A percentile compares a stretch with the other conserved stretches of the same genome.
Evolutionary conservation across 2,888 invertebrate species (phyloP).

Genomic region (Herminia tarsipennalis): DNA sequence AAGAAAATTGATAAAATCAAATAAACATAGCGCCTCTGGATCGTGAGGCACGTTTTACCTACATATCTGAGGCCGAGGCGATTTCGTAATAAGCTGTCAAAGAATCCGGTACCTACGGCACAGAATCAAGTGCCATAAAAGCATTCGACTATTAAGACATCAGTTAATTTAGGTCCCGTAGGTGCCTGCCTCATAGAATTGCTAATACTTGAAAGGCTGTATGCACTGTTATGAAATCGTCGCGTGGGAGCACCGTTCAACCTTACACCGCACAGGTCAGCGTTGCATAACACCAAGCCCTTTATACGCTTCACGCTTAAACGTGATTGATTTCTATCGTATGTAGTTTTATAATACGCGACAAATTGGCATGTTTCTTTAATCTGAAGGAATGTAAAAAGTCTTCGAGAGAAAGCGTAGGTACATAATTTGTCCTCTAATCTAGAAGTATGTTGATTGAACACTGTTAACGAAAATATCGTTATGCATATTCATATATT

Average conservation of each 20-base stretch:
- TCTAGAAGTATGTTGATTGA: constrained; percentile 35
- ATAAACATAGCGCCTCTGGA: constrained; percentile 11
- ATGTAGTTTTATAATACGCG: constrained; percentile 1
- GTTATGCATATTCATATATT: constrained; percentile 18
- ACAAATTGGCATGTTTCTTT: constrained; percentile 6
- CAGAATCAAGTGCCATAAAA: constrained; percentile 8
- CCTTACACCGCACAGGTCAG: constrained; percentile 27
- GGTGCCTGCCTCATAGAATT: constrained; percentile 61
- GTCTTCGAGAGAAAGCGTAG: constrained; percentile 24
- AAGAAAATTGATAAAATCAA: constrained; percentile 22
- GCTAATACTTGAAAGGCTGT: constrained; percentile 63
- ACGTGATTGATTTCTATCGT: constrained; percentile 23
- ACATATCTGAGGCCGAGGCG: constrained; percentile 13
- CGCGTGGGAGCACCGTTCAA: constrained; percentile 49
- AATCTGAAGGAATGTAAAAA: constrained; percentile 15
- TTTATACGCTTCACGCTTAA: constrained; percentile 36
- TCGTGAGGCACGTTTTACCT: constrained; percentile 22
- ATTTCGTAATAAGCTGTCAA: constrained; percentile 29
- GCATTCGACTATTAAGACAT: constrained; percentile 36
- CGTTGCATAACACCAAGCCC: constrained; percentile 46
- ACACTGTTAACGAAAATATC: constrained; percentile 15
- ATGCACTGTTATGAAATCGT: constrained; percentile 52
- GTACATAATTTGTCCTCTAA: constrained; percentile 32
- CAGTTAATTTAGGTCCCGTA: constrained; percentile 38
- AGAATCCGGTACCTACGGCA: constrained; percentile 18